Conservation (phyloP, 2,888 invertebrate species). For the Scrobipalpa costella region DNA sequence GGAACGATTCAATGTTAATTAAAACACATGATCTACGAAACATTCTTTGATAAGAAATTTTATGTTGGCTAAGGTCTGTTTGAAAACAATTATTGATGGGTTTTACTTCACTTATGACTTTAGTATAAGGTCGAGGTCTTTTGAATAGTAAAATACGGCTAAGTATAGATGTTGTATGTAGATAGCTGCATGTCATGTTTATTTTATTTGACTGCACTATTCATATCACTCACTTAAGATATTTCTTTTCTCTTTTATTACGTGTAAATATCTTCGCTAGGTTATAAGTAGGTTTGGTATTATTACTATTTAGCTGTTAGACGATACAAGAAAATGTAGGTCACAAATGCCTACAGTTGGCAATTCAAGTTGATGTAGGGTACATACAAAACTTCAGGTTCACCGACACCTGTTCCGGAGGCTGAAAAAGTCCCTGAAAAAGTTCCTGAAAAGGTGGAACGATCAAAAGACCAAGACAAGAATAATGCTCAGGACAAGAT, state of each 20-base stretch:
- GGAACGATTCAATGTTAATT: slow-evolving; percentile 2
- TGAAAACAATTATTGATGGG: neutral
- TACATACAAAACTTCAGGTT: slow-evolving; percentile 58
- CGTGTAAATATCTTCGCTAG: slow-evolving; percentile 21
- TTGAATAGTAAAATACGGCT: slow-evolving; percentile 21
- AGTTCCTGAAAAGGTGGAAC: slow-evolving; percentile 23
- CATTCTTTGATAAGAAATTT: no score
- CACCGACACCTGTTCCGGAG: slow-evolving; percentile 51
- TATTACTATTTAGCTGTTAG: no score
- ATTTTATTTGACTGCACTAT: slow-evolving; percentile 31
- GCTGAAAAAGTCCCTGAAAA: neutral
- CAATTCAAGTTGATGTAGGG: slow-evolving; percentile 14
- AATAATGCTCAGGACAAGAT: slow-evolving; percentile 33
- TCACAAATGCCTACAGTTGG: slow-evolving; percentile 1
- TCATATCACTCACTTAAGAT: slow-evolving; percentile 24
- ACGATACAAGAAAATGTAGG: neutral
- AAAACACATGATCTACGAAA: no score
- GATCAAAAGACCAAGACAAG: slow-evolving; percentile 40
- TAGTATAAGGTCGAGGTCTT: slow-evolving; percentile 1
- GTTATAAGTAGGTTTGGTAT: neutral
- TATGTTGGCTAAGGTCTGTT: no score
- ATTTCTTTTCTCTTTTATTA: neutral
- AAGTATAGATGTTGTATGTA: slow-evolving; percentile 40
- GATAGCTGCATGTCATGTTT: slow-evolving; percentile 45
- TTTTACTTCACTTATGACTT: neutral